These are phyloP conservation scores for Cordilura impudica DNA, from an alignment of 2,888 invertebrate genomes.

Conservation along the genomic window DNA sequence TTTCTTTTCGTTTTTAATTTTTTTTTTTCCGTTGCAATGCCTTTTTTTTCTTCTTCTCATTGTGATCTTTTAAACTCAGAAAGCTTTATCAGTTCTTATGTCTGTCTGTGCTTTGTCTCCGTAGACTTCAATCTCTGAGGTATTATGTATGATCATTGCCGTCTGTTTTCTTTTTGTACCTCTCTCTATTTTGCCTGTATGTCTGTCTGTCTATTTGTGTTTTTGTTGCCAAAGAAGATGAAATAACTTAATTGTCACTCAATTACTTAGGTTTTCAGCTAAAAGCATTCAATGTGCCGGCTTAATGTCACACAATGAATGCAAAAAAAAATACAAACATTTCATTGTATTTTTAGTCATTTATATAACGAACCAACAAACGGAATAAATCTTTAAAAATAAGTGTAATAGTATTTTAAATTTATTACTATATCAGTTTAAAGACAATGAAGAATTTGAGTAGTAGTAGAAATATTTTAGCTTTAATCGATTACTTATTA, in stretches of 20 bases:
- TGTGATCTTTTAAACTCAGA: slow-evolving; percentile 48
- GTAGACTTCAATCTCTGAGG: slow-evolving; percentile 47
- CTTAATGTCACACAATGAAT: slow-evolving; percentile 55
- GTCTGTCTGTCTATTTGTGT: background rate
- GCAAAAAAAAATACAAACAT: slow-evolving; percentile 23
- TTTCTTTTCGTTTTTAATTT: background rate
- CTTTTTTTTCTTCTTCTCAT: too few relatives aligned
- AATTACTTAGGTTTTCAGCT: slow-evolving; percentile 76
- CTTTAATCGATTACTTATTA: too few relatives aligned
- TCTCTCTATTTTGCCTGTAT: background rate
- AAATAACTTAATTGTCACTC: slow-evolving; percentile 77
- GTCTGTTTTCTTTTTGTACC: background rate
- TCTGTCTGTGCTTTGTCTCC: slow-evolving; percentile 21
- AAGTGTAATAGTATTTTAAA: too few relatives aligned
- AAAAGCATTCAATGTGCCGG: slow-evolving; percentile 64
- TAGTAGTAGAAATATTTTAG: too few relatives aligned
- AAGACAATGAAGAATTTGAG: too few relatives aligned
- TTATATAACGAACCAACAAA: background rate
- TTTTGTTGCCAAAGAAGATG: slow-evolving; percentile 43
- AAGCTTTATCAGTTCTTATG: slow-evolving; percentile 25
- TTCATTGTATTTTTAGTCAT: background rate
- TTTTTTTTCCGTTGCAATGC: background rate
- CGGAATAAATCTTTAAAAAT: background rate
- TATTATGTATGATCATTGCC: slow-evolving; percentile 21
- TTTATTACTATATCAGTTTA: too few relatives aligned